A percentile compares a stretch with the other conserved stretches of the same genome.
These are phyloP conservation scores for Apodemus sylvaticus DNA, from an alignment of 2,113 vertebrate genomes.

Conservation along the genomic window DNA sequence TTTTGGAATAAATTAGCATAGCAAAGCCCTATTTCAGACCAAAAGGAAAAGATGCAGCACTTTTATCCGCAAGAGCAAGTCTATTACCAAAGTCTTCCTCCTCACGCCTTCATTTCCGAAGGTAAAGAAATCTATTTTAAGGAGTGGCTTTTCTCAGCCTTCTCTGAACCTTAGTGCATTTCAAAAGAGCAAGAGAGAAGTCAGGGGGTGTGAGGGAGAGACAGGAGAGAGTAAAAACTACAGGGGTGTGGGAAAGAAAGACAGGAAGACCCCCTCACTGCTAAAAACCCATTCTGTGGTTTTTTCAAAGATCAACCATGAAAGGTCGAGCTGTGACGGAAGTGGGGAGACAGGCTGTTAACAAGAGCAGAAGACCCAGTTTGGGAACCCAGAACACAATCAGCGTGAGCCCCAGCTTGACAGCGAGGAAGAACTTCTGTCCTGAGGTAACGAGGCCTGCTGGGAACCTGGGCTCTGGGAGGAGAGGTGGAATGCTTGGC, in stretches of 20 bases:
- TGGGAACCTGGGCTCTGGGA: neutral
- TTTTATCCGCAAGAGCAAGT: neutral
- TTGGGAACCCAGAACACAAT: neutral
- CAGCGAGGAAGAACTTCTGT: neutral
- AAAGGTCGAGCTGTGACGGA: neutral
- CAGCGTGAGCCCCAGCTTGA: neutral
- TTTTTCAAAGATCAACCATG: neutral
- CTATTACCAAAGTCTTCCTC: neutral
- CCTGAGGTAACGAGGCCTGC: neutral
- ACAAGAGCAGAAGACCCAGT: neutral
- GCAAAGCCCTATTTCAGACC: neutral
- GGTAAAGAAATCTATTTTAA: neutral
- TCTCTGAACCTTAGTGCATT: neutral
- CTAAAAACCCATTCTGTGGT: slow-evolving; percentile 14
- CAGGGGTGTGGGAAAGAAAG: neutral
- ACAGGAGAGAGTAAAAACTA: neutral
- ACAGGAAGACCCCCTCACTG: slow-evolving; percentile 39
- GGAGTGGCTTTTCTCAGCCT: neutral
- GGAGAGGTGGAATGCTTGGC: neutral
- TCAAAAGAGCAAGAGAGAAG: neutral
- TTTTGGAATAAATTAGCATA: neutral
- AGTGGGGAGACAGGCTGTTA: neutral
- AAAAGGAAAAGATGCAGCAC: neutral
- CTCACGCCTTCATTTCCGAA: neutral
- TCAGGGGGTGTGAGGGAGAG: neutral